Evolutionary conservation across 2,888 invertebrate species (phyloP).

Genomic region (Listrodromus nycthemerus): DNA sequence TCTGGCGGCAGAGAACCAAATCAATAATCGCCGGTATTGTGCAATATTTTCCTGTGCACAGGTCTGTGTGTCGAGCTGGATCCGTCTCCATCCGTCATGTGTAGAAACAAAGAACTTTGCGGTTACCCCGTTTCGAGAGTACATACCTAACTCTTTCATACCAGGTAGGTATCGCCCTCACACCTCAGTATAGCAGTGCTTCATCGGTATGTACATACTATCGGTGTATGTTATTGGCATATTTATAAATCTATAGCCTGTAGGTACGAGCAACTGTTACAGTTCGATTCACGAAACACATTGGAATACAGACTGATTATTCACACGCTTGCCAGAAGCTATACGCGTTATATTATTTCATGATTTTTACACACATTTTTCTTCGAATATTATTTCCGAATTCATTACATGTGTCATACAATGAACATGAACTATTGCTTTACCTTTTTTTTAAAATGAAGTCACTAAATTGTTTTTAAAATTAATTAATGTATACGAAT

Average conservation of each 20-base stretch:
- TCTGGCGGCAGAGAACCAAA: too few relatives aligned
- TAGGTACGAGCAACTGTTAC: not conserved
- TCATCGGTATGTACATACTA: not conserved
- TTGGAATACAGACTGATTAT: conserved; percentile 27
- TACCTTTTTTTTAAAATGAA: not conserved
- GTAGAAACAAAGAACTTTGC: too few relatives aligned
- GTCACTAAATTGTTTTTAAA: too few relatives aligned
- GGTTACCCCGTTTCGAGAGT: not conserved
- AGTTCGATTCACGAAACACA: conserved; percentile 25
- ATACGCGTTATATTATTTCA: not conserved
- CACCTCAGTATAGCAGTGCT: not conserved
- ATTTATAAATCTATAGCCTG: not conserved
- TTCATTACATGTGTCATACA: not conserved
- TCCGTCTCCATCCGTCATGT: too few relatives aligned
- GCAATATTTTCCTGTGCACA: too few relatives aligned
- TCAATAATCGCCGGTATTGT: too few relatives aligned
- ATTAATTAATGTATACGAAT: not conserved
- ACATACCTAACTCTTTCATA: not conserved
- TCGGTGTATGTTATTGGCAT: not conserved
- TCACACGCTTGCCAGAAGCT: not conserved
- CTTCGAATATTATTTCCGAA: not conserved
- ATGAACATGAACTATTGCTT: too few relatives aligned
- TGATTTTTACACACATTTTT: not conserved
- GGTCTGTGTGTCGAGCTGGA: too few relatives aligned
- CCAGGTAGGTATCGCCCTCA: not conserved